Evolutionary conservation across 2,888 invertebrate species (phyloP), one percentile per base, ranked within the genome.

Genomic region (Endotricha flammealis): DNA sequence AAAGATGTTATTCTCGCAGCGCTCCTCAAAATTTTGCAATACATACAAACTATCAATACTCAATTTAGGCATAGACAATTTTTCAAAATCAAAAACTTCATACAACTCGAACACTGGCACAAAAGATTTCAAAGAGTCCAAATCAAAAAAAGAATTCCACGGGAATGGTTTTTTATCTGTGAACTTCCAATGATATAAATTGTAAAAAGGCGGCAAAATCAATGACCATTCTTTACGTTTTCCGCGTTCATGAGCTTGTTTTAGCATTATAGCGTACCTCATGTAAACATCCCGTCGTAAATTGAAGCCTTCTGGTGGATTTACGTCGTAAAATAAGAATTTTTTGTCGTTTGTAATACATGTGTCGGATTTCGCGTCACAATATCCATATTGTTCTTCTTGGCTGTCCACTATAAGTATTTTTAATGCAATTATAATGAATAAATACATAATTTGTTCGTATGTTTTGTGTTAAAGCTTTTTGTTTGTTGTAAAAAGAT

Each of bases 291-390:
- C 99, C 20, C 99, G 89, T 9, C 98, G 89, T 43, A 99, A 88
- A 85, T 99, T 99, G 66, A 99, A 99, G 0, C 99, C 99, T 87
- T 99, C 99, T 0, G 95, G 93, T 2, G 92, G 93, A 85, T 99
- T 99, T 0, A 99, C 93, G 67, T 98, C 97, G 75, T 98, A 99
- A 31, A 99, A 88, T 36, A 99, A 77, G 60, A 92, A 96, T 57
- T 94, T 93, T 40, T 56, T 39, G 1, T 35, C 36, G n/a, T n/a
- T n/a, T n/a, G n/a, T n/a, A 20, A 2, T 20, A n/a, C 20, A 20
- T 6, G 3, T 20, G 6, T 20, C n/a, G n/a, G 20, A 20, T 7
- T 6, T 20, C n/a, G 6, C 6, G n/a, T 20, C 20, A n/a, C 20
- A 20, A n/a, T 8, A 20, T 6, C 6, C 20, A 6, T 20, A n/a